Evolutionary conservation across 2,113 vertebrate species (phyloP).

Genomic region (Craseonycteris thonglongyai): DNA sequence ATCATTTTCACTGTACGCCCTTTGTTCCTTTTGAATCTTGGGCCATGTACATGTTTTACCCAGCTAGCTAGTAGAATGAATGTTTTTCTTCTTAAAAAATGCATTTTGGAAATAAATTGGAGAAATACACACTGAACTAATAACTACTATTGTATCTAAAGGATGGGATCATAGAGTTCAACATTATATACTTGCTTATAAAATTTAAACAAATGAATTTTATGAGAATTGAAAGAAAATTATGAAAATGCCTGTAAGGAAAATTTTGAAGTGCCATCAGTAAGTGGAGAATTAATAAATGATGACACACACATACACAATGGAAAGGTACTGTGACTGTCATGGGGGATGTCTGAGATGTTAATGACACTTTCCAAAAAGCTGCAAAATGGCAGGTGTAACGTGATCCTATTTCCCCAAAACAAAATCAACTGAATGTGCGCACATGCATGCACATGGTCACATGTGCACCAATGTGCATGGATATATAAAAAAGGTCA

Average conservation of each 20-base stretch:
- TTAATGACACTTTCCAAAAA: background rate
- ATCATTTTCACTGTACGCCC: background rate
- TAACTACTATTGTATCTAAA: background rate
- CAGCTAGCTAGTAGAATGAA: background rate
- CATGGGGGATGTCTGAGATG: background rate
- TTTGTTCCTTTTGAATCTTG: background rate
- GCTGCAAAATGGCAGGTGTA: background rate
- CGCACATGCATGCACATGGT: accelerated
- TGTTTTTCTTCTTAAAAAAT: background rate
- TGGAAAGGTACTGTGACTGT: background rate
- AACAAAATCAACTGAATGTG: background rate
- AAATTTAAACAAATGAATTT: background rate
- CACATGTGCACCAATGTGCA: background rate
- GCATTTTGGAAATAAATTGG: background rate
- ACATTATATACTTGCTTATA: background rate
- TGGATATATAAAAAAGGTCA: background rate
- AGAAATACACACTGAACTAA: background rate
- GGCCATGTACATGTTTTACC: background rate
- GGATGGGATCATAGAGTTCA: background rate
- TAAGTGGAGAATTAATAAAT: background rate
- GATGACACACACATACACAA: background rate
- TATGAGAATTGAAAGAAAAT: background rate
- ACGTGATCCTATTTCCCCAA: background rate
- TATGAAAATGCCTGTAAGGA: background rate
- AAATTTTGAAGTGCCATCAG: background rate